Conservation (phyloP, 1,140 invertebrate genomes). For the Papilio aristodemus region DNA sequence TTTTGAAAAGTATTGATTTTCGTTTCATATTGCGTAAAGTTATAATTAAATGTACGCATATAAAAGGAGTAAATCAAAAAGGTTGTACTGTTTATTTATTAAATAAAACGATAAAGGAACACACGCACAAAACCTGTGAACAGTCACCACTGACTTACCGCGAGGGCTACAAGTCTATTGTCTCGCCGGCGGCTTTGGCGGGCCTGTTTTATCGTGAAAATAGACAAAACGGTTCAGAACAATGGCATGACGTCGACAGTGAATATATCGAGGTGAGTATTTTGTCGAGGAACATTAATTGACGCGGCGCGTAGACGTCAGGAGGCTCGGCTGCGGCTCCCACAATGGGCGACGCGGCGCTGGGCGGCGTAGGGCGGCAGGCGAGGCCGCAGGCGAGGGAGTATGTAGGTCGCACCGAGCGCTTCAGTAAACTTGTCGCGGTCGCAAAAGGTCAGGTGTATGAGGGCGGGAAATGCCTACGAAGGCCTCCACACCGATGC, state of each 20-base stretch:
- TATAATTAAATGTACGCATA: neutral
- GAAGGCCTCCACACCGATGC: slow-evolving; percentile 50
- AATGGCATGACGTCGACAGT: slow-evolving; percentile 8
- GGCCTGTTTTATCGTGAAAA: slow-evolving; percentile 4
- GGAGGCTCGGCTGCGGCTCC: slow-evolving; percentile 61
- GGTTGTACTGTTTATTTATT: neutral
- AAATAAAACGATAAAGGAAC: neutral
- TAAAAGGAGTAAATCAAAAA: slow-evolving; percentile 7
- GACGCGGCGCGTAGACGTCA: slow-evolving; percentile 46
- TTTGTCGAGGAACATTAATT: slow-evolving; percentile 60
- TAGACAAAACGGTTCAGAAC: slow-evolving; percentile 12
- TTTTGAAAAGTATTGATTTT: slow-evolving; percentile 1
- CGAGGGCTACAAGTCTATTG: neutral
- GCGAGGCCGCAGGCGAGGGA: slow-evolving; percentile 43
- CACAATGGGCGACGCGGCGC: slow-evolving; percentile 46
- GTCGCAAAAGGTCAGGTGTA: slow-evolving; percentile 72
- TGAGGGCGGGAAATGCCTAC: slow-evolving; percentile 72
- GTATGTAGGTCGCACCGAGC: slow-evolving; percentile 72
- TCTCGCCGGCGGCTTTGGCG: neutral
- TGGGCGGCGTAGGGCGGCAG: slow-evolving; percentile 20
- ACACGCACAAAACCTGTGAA: neutral
- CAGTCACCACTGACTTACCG: slow-evolving; percentile 1
- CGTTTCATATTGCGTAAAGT: neutral
- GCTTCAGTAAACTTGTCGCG: slow-evolving; percentile 73
- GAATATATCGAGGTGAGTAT: slow-evolving; percentile 25